Evolutionary conservation across 2,888 invertebrate genomes (phyloP).

Genomic region (Holacanthella duospinosa): DNA sequence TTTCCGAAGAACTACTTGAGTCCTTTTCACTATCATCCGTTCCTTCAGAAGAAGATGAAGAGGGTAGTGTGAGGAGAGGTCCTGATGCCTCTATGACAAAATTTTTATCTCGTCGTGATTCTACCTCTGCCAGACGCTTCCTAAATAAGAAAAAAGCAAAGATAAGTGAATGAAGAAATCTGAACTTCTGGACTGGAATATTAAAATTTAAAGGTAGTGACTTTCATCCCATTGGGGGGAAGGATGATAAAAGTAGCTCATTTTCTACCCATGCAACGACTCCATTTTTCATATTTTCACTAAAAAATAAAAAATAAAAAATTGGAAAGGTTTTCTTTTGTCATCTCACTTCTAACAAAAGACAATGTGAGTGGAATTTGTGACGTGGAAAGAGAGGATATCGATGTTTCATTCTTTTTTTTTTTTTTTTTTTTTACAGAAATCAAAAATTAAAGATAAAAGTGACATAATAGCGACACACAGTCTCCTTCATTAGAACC

Average conservation of each 20-base stretch:
- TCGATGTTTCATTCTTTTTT: too few relatives aligned
- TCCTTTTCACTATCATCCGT: not conserved
- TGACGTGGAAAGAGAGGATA: too few relatives aligned
- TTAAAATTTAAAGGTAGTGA: not conserved
- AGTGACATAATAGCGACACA: not conserved
- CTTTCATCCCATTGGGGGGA: not conserved
- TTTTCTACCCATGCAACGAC: conserved; percentile 13
- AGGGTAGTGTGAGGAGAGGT: conserved; percentile 19
- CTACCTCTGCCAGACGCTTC: conserved; percentile 25
- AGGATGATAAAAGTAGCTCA: not conserved
- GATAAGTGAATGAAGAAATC: conserved; percentile 7
- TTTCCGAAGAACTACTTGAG: too few relatives aligned
- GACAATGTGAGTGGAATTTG: too few relatives aligned
- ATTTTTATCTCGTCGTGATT: conserved; percentile 27
- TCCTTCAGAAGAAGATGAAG: conserved; percentile 23
- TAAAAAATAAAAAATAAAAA: too few relatives aligned
- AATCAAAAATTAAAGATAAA: not conserved
- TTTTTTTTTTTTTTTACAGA: too few relatives aligned
- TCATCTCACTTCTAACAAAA: too few relatives aligned
- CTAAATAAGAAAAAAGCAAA: conserved; percentile 13
- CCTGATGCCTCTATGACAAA: conserved; percentile 19
- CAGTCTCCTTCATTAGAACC: not conserved
- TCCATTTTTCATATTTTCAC: conserved; percentile 19
- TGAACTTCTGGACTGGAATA: not conserved
- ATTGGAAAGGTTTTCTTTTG: too few relatives aligned